phyloP scores from a whole-genome alignment of 1,140 invertebrate genomes.

The Scaptodrosophila lebanonensis region DNA sequence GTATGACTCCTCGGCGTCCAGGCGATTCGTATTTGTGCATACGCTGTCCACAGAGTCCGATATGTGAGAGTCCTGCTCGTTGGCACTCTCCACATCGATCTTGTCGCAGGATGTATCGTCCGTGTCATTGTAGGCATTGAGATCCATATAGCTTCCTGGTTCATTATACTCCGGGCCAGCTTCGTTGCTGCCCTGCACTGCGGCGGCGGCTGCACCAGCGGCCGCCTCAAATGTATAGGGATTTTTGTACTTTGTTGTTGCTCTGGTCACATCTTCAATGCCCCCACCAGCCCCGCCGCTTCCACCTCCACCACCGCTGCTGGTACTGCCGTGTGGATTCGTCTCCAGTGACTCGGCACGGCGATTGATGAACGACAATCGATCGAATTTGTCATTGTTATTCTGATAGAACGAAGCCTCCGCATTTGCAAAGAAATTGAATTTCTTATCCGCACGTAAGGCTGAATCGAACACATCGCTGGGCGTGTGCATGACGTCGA shows the following conservation, averaged over 20 bases:
- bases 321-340: constrained; percentile 29
- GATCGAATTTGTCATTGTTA: constrained; percentile 65
- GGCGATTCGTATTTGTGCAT: constrained; percentile 53
- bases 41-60: constrained; percentile 73
- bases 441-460: constrained; percentile 65
- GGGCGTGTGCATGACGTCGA: constrained; percentile 67
- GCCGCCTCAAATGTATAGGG: constrained; percentile 57
- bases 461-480: constrained; percentile 64
- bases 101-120: constrained; percentile 71
- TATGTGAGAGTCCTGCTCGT: constrained; percentile 71
- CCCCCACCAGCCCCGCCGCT: constrained; percentile 6
- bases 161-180: constrained; percentile 25
- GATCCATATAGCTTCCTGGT: constrained; percentile 45
- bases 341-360: constrained; percentile 29
- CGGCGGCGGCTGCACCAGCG: constrained; percentile 26
- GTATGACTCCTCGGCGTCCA: constrained; percentile 22
- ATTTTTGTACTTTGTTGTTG: constrained; percentile 59
- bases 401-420: constrained; percentile 63
- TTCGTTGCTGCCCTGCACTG: constrained; percentile 1
- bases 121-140: constrained; percentile 45
- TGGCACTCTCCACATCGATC: constrained; percentile 73
- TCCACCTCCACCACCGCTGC: constrained; percentile 1
- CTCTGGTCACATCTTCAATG: constrained; percentile 25
- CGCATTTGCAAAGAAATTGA: constrained; percentile 73
- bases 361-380: constrained; percentile 53